Evolutionary conservation across 2,797 vertebrate species (phyloP).

Genomic region (Rhabdomys pumilio): DNA sequence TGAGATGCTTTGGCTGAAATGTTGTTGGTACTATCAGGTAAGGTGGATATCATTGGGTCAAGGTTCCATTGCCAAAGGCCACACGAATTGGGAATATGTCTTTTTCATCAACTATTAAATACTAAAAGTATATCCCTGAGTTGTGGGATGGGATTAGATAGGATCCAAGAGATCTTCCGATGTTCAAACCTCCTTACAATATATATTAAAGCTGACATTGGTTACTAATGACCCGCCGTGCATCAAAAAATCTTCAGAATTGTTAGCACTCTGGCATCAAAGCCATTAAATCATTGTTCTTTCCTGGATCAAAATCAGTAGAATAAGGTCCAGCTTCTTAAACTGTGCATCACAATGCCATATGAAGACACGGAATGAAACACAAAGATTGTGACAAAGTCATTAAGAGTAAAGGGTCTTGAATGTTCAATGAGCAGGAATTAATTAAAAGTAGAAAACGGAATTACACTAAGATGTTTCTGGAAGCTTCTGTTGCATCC

Average conservation of each 20-base stretch:
- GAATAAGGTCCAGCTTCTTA: neutral
- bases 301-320: neutral
- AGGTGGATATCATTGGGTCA: neutral
- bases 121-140: neutral
- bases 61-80: neutral
- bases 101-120: slow-evolving; percentile 11
- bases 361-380: neutral
- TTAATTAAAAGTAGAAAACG: neutral
- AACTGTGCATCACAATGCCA: neutral
- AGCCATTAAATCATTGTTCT: neutral
- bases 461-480: neutral
- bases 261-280: neutral
- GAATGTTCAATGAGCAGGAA: neutral
- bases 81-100: neutral
- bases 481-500: neutral
- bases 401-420: neutral
- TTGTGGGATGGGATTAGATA: neutral
- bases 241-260: neutral
- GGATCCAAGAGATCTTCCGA: neutral
- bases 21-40: neutral
- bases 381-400: neutral
- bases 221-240: neutral
- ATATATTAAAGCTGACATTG: neutral
- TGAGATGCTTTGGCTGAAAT: slow-evolving; percentile 13
- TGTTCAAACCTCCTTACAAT: neutral